Conservation (phyloP, 2,113 vertebrate species). For the Pseudorhombus dupliciocellatus region DNA sequence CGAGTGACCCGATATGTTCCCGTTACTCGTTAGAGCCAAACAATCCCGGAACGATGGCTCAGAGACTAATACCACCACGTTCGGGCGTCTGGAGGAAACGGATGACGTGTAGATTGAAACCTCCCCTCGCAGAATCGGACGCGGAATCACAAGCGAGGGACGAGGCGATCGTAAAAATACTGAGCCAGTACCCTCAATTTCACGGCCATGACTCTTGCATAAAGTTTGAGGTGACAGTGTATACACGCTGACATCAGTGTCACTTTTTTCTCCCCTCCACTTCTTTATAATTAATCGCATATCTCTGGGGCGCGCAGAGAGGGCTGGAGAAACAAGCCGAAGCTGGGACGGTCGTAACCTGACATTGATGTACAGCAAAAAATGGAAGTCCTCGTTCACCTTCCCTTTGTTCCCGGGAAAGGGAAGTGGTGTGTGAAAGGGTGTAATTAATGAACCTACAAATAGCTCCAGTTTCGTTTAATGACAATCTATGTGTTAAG, state of each 20-base stretch:
- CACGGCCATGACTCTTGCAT: constrained; percentile 65
- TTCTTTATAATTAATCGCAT: constrained; percentile 74
- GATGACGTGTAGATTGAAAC: constrained; percentile 22
- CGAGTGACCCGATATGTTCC: constrained; percentile 62
- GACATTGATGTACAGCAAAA: constrained; percentile 76
- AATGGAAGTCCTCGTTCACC: constrained; percentile 76
- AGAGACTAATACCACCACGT: constrained; percentile 37
- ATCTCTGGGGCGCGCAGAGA: constrained; percentile 50
- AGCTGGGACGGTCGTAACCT: constrained; percentile 64
- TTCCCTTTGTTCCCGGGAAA: constrained; percentile 72
- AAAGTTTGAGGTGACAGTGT: constrained; percentile 72
- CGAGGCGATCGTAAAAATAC: constrained; percentile 47
- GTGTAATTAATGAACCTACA: constrained; percentile 81
- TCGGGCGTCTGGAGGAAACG: constrained; percentile 31
- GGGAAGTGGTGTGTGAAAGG: constrained; percentile 77
- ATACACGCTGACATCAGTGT: constrained; percentile 63
- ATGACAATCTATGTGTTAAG: constrained; percentile 79
- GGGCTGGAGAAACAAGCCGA: constrained; percentile 34
- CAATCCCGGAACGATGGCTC: constrained; percentile 54
- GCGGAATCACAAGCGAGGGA: constrained; percentile 21
- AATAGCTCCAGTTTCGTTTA: constrained; percentile 76
- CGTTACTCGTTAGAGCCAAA: constrained; percentile 66
- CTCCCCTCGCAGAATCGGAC: constrained; percentile 12
- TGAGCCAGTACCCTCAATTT: constrained; percentile 55
- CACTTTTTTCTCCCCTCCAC: constrained; percentile 20